Evolutionary conservation across 2,797 vertebrate species (phyloP).

Genomic region (Thamnophis elegans): DNA sequence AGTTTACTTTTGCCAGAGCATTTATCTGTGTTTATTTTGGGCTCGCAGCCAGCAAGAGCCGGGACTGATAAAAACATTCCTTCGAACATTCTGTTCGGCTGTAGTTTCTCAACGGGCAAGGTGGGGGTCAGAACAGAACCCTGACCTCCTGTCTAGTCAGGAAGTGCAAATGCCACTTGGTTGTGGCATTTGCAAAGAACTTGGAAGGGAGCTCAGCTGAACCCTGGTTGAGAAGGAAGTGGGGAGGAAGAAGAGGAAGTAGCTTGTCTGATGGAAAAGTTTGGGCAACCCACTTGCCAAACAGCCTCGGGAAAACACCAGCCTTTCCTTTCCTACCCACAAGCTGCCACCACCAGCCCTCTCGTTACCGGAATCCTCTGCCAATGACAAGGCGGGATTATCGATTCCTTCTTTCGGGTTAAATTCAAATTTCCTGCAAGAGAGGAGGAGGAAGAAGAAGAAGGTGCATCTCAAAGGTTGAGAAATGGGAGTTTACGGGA

Average conservation of each 20-base stretch:
- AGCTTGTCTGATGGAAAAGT: not conserved
- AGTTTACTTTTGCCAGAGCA: too few relatives aligned
- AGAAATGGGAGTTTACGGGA: not conserved
- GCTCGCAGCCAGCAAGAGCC: too few relatives aligned
- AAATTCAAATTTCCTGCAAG: conserved; percentile 88
- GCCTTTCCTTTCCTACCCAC: not conserved
- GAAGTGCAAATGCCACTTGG: too few relatives aligned
- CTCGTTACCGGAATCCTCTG: conserved; percentile 70
- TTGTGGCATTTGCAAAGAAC: not conserved
- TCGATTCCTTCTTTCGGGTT: conserved; percentile 95
- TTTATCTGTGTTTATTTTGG: too few relatives aligned
- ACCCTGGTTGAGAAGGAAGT: not conserved
- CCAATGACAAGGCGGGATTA: conserved; percentile 85
- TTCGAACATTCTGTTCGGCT: too few relatives aligned
- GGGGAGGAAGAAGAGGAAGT: not conserved
- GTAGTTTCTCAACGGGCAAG: too few relatives aligned
- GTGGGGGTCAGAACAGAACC: too few relatives aligned
- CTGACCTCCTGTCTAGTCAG: not conserved
- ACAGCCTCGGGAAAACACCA: not conserved
- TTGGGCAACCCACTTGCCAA: accelerated
- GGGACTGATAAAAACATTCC: too few relatives aligned
- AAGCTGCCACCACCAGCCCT: not conserved
- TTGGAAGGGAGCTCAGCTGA: not conserved
- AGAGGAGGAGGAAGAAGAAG: conserved; percentile 48
- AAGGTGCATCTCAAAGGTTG: not conserved